Conservation (phyloP, 2,113 vertebrate genomes). For the Phrynosoma platyrhinos region DNA sequence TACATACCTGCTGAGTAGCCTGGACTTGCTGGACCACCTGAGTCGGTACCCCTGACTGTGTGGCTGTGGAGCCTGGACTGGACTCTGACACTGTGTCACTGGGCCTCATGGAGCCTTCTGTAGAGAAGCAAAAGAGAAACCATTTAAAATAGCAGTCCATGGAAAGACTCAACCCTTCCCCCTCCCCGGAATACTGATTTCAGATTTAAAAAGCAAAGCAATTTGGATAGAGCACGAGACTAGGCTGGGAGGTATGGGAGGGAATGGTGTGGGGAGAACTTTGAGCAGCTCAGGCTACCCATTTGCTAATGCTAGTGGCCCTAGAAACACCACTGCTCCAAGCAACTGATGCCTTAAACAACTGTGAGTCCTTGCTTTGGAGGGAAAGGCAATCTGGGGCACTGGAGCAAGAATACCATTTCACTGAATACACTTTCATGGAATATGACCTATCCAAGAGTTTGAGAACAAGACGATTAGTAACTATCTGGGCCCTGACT, state of each 20-base stretch:
- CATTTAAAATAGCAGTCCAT: background rate
- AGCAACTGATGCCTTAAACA: background rate
- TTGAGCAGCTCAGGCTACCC: background rate
- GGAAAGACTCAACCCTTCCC: background rate
- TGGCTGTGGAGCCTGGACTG: constrained; percentile 83
- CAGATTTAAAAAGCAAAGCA: background rate
- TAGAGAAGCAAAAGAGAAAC: constrained; percentile 35
- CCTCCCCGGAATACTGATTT: background rate
- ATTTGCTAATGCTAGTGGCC: background rate
- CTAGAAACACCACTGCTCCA: background rate
- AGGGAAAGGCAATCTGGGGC: background rate
- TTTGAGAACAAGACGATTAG: background rate
- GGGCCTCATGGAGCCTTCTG: constrained; percentile 87
- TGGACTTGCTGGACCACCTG: constrained; percentile 90
- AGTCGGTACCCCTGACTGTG: constrained; percentile 86
- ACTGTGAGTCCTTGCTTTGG: background rate
- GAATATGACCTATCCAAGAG: background rate
- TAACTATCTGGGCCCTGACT: background rate
- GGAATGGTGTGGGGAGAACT: background rate
- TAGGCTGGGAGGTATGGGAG: background rate
- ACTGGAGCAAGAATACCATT: background rate
- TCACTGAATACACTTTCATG: background rate
- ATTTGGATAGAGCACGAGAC: background rate
- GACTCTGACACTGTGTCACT: constrained; percentile 88
- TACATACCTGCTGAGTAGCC: constrained; percentile 84